Evolutionary conservation across 2,797 vertebrate genomes (phyloP).

Genomic region (Columba guinea): DNA sequence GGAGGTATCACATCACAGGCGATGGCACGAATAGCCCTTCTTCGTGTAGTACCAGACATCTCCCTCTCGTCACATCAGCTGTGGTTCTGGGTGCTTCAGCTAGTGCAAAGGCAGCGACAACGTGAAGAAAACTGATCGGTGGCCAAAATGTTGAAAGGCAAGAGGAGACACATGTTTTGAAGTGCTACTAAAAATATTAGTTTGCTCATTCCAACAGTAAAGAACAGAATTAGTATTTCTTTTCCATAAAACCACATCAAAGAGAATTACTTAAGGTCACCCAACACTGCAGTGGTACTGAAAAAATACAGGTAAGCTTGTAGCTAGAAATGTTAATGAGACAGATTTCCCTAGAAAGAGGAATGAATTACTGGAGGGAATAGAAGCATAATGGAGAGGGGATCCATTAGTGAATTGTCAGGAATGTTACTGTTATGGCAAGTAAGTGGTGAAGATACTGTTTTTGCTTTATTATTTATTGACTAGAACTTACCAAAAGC

Average conservation of each 20-base stretch:
- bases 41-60: neutral
- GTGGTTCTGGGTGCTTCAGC: constrained; percentile 9
- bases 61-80: neutral
- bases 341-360: neutral
- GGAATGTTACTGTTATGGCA: neutral
- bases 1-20: constrained; percentile 45
- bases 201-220: neutral
- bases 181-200: neutral
- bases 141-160: constrained; percentile 6
- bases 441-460: neutral
- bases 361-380: neutral
- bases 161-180: neutral
- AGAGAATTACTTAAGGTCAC: neutral
- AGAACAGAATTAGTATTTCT: neutral
- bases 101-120: constrained; percentile 11
- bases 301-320: neutral
- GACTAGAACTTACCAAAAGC: neutral
- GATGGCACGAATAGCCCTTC: neutral
- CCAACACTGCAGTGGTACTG: neutral
- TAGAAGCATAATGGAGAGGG: neutral
- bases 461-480: neutral
- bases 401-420: neutral
- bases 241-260: neutral
- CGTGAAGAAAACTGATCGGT: constrained; percentile 16
- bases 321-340: neutral